Conservation (phyloP, 1,140 invertebrate species). For the Globodera rostochiensis region DNA sequence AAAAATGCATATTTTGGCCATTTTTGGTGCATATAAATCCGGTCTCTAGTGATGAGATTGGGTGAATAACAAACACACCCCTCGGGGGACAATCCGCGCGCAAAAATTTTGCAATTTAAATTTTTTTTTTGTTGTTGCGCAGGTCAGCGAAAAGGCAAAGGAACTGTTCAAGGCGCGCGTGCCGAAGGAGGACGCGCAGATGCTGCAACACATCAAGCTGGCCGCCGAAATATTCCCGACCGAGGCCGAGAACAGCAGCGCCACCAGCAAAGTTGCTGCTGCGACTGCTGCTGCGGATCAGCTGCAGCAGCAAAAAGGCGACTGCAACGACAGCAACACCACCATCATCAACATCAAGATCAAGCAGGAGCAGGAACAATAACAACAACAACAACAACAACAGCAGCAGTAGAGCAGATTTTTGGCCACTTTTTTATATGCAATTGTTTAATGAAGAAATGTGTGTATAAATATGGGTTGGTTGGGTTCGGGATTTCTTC, state of each 20-base stretch:
- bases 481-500: no score
- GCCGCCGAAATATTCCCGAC: slow-evolving; percentile 6
- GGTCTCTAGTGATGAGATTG: no score
- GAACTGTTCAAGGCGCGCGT: slow-evolving; percentile 3
- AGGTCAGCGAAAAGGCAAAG: slow-evolving; percentile 8
- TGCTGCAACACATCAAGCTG: slow-evolving; percentile 19
- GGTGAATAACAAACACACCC: no score
- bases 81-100: no score
- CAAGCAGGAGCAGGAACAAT: background rate
- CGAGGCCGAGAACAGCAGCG: background rate
- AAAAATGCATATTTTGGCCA: no score
- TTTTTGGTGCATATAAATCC: no score
- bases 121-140: background rate
- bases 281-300: background rate
- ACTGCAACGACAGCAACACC: background rate
- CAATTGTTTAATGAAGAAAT: no score
- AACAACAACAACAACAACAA: background rate
- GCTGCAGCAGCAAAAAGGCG: background rate
- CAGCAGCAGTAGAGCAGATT: background rate
- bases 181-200: background rate
- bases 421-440: no score
- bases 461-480: no score
- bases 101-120: background rate
- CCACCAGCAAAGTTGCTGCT: background rate
- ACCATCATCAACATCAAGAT: background rate